Percentiles rank a stretch among this genome's conserved stretches.
These are phyloP conservation scores for Xiphophorus maculatus DNA, from an alignment of 2,113 vertebrate genomes.

Conservation along the genomic window DNA sequence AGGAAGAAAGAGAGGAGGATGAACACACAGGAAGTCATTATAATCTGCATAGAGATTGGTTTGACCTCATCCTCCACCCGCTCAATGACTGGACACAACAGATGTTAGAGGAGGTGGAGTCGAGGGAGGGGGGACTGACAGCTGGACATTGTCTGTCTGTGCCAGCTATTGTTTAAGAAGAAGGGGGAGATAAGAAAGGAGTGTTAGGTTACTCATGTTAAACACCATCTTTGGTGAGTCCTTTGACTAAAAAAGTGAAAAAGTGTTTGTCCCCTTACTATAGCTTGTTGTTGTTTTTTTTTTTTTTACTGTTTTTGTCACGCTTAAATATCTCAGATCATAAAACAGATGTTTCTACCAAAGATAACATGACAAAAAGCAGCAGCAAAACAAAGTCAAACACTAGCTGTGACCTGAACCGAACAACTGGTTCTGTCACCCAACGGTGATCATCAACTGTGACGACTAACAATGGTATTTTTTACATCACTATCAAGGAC, in stretches of 20 bases:
- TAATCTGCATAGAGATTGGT: slow-evolving; percentile 66
- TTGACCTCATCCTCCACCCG: slow-evolving; percentile 65
- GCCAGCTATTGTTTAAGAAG: slow-evolving; percentile 46
- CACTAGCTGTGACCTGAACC: too few relatives aligned
- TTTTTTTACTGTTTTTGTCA: background rate
- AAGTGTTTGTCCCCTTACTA: background rate
- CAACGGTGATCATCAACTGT: too few relatives aligned
- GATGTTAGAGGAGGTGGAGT: slow-evolving; percentile 68
- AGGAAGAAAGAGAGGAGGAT: background rate
- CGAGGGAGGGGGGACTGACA: slow-evolving; percentile 50
- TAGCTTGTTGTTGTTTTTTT: background rate
- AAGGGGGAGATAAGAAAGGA: slow-evolving; percentile 11
- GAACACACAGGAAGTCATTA: slow-evolving; percentile 68
- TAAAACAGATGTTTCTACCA: background rate
- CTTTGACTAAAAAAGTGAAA: slow-evolving; percentile 40
- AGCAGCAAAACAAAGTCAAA: too few relatives aligned
- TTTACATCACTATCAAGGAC: too few relatives aligned
- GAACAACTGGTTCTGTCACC: too few relatives aligned
- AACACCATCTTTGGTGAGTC: slow-evolving; percentile 32
- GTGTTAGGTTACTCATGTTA: slow-evolving; percentile 27
- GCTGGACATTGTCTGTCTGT: slow-evolving; percentile 64
- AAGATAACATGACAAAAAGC: background rate
- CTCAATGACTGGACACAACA: slow-evolving; percentile 66
- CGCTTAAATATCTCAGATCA: background rate
- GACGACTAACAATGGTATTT: too few relatives aligned